Evolutionary conservation across 1,140 invertebrate genomes (phyloP), one percentile per base, ranked within the genome.

Genomic region (Hycleus cichorii): DNA sequence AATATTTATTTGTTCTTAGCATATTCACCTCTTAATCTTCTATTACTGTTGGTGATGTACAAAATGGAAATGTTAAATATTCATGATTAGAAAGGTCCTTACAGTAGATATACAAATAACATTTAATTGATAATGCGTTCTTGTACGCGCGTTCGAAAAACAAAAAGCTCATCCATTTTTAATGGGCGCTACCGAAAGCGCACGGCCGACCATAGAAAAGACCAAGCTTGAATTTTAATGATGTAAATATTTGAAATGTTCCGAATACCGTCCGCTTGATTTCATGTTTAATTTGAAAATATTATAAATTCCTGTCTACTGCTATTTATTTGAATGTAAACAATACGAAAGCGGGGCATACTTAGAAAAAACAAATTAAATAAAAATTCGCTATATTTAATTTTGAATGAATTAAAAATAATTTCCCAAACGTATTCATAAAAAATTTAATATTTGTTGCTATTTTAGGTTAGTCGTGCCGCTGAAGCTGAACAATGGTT

Each of bases 401-500:
- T 32, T 32, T 32, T 32, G 32, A 5, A 32, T 32, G 7, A 32
- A 5, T 32, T 18, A 18, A 7, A 32, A 7, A 32, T 32, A 32
- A 32, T 32, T 32, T 32, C 32, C 32, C 32, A 32, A 32, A 32
- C 7, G 32, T 4, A 32, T 32, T 32, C 32, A 7, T 32, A 18
- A 18, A 18, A 18, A 18, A 18, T 32, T 4, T 32, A 42, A 42
- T 42, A 7, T 42, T 42, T 42, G 3, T 42, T 4, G 65, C 63
- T 49, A 58, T 78, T 80, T 56, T 81, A 92, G 86, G 82, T 89
- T 68, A 91, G 89, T 67, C 81, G 90, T 60, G 75, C 85, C 43
- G 72, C 81, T 39, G 91, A 95, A 75, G 93, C 93, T 3, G 93
- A 95, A 74, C 81, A 86, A 69, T 93, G 90, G 90, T 95, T 94